Base-by-base conservation (phyloP, 1,140 invertebrate genomes). In the Drosophila ananassae region DNA sequence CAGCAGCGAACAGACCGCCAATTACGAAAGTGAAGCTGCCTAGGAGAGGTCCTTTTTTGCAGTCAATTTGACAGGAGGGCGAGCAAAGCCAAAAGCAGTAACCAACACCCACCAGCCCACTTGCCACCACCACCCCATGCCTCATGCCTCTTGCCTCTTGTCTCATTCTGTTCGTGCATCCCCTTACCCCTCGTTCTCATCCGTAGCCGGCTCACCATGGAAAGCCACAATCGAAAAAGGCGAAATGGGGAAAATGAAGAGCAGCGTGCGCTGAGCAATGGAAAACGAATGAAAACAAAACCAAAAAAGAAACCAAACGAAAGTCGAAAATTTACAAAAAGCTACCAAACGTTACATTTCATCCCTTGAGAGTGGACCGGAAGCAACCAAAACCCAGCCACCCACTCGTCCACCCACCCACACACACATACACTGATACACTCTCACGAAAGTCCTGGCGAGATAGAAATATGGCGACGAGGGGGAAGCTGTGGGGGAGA, bases 21-120 rank as follows among this genome's bases (percentile, higher is more conserved):
- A 91, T 91, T 91, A 91, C 77, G 80, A 91, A 91, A 91, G 90
- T 91, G 82, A 91, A 91, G 89, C 90, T 87, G 87, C 81, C 82
- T 87, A 83, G 83, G 62, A 89, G 83, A 89, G 83, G 90, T 90
- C 89, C 90, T 87, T 90, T 87, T 81, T 91, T 80, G 90, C 79
- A 91, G 90, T 91, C 90, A 91, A 91, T 87, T 89, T 91, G 89
- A 90, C 83, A 89, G 79, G 64, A 69, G 64, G 74, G 57, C 77
- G 80, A 71, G 77, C 81, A 89, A 89, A 89, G 85, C 84, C 77
- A 89, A 89, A 89, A 77, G 59, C 83, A 89, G 66, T 62, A 57
- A 50, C 58, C 61, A 39, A 41, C 41, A 44, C 41, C 61, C 75
- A 56, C 17, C 46, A 52, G 13, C 24, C 69, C 32, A 57, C 41